phyloP scores from a whole-genome alignment of 1,140 invertebrate genomes.

The Thaumetopoea pityocampa region DNA sequence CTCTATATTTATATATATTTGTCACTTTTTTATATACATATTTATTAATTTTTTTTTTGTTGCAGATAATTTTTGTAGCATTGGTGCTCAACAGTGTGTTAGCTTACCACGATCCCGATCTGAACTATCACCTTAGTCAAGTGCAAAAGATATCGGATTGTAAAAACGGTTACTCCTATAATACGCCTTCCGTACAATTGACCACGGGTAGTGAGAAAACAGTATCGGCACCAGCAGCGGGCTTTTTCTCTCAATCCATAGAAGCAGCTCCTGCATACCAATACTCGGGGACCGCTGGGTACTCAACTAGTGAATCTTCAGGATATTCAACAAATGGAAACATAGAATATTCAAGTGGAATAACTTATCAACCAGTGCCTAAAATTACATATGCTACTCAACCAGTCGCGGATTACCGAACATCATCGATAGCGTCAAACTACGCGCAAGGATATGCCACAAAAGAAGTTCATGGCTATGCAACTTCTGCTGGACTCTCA shows the following conservation, averaged over 20 bases:
- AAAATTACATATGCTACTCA: conserved; percentile 26
- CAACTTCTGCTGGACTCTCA: conserved; percentile 65
- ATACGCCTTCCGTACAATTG: conserved; percentile 55
- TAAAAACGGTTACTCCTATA: conserved; percentile 62
- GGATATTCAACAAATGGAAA: conserved; percentile 8
- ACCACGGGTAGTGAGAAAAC: conserved; percentile 40
- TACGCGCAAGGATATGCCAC: conserved; percentile 30
- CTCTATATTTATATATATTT: too few species aligned
- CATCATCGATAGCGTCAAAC: conserved; percentile 32
- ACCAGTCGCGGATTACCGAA: conserved; percentile 40
- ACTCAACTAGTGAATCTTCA: conserved; percentile 15
- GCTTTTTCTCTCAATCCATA: conserved; percentile 23
- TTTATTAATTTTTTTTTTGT: conserved; percentile 21
- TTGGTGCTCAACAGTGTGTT: conserved; percentile 33
- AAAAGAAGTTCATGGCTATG: conserved; percentile 63
- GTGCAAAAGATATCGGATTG: conserved; percentile 52
- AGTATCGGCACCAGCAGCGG: conserved; percentile 16
- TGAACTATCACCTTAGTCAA: conserved; percentile 66
- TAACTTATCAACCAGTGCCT: conserved; percentile 30
- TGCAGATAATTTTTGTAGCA: conserved; percentile 48
- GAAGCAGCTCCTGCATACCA: conserved; percentile 26
- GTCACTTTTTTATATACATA: neutral
- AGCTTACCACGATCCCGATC: conserved; percentile 71
- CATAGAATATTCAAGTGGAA: conserved; percentile 14
- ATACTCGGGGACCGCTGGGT: conserved; percentile 28